These are phyloP conservation scores for Cosmia trapezina DNA, from an alignment of 2,888 invertebrate species.

Conservation along the genomic window DNA sequence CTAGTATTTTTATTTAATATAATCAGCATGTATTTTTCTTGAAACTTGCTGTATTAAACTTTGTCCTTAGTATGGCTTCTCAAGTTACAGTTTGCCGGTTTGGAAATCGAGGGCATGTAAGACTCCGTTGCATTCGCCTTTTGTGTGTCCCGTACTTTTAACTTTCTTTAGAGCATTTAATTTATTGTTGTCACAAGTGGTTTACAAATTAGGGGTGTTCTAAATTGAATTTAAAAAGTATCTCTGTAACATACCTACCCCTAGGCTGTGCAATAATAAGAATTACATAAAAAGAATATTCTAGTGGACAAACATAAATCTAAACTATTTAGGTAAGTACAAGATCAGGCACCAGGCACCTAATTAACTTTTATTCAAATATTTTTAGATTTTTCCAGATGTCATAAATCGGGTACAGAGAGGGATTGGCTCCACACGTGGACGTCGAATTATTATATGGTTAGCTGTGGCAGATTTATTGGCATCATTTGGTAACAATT, in stretches of 20 bases:
- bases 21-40: neutral
- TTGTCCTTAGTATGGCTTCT: slow-evolving; percentile 49
- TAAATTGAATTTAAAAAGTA: neutral
- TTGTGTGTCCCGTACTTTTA: neutral
- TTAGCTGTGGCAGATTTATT: slow-evolving; percentile 94
- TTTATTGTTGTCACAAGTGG: neutral
- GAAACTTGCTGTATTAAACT: neutral
- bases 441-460: slow-evolving; percentile 94
- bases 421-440: slow-evolving; percentile 91
- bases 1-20: slow-evolving; percentile 6
- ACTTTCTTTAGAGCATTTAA: neutral
- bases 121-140: slow-evolving; percentile 3
- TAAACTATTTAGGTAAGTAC: neutral
- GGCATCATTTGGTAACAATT: slow-evolving; percentile 92
- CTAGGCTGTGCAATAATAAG: neutral
- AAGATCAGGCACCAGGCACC: neutral
- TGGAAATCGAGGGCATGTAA: slow-evolving; percentile 29
- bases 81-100: slow-evolving; percentile 40
- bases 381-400: slow-evolving; percentile 92
- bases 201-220: neutral
- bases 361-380: slow-evolving; percentile 17
- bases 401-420: slow-evolving; percentile 85
- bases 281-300: neutral
- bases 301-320: neutral
- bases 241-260: neutral